These are phyloP conservation scores for Cichlasoma orientale DNA, from an alignment of 2,797 vertebrate genomes.

Conservation along the genomic window DNA sequence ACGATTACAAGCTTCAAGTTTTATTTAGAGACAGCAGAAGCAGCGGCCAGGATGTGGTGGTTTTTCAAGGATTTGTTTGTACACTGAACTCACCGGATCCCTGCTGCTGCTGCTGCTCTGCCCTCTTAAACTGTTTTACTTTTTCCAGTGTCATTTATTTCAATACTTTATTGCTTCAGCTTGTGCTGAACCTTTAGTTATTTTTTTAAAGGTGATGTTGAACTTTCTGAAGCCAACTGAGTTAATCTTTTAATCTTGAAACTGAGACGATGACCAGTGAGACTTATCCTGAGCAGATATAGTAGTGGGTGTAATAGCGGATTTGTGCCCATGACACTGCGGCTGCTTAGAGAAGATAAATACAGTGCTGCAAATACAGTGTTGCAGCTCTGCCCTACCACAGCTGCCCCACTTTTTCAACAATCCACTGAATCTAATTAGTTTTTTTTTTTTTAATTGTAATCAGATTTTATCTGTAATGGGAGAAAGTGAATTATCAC, in stretches of 20 bases:
- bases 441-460: neutral
- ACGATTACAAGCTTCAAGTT: neutral
- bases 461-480: neutral
- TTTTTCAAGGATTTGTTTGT: neutral
- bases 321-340: neutral
- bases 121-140: neutral
- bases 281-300: neutral
- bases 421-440: neutral
- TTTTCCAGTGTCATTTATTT: neutral
- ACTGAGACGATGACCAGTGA: neutral
- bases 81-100: neutral
- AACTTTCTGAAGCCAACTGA: neutral
- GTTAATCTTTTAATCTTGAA: neutral
- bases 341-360: neutral
- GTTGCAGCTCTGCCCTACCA: neutral
- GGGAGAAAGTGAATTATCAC: neutral
- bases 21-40: neutral
- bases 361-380: no score
- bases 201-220: neutral
- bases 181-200: neutral
- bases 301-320: neutral
- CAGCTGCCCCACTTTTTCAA: neutral
- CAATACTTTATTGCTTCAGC: neutral
- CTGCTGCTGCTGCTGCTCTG: conserved; percentile 7
- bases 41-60: neutral